These are phyloP conservation scores for Amitus sp. DNA, from an alignment of 2,888 invertebrate species.

Conservation along the genomic window DNA sequence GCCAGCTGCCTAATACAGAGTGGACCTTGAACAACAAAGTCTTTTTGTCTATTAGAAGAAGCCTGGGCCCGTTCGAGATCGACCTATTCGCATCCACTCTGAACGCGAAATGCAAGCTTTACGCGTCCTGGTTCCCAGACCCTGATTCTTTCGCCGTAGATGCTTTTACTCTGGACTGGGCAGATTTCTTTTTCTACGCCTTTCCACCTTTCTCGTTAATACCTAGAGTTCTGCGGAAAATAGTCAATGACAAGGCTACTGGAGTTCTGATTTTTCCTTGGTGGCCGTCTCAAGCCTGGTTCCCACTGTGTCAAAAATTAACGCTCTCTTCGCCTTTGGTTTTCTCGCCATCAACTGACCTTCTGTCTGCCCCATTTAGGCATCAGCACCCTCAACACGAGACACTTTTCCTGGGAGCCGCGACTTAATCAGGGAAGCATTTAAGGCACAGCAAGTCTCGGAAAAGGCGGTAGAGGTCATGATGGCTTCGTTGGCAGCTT, in stretches of 20 bases:
- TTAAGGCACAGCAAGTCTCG: constrained; percentile 4
- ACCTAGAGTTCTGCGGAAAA: constrained; percentile 40
- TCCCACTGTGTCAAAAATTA: constrained; percentile 36
- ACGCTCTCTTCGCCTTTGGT: constrained; percentile 12
- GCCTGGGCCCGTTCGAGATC: constrained; percentile 18
- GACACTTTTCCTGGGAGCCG: constrained; percentile 9
- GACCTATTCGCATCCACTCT: constrained; percentile 46
- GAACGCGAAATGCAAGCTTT: constrained; percentile 46
- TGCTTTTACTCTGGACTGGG: constrained; percentile 45
- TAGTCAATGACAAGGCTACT: too few species aligned
- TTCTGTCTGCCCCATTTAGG: constrained; percentile 25
- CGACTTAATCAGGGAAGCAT: constrained; percentile 11
- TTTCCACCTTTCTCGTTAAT: constrained; percentile 45
- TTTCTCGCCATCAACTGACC: constrained; percentile 27
- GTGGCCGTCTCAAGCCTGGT: constrained; percentile 47
- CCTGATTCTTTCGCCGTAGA: constrained; percentile 40
- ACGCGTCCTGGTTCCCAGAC: constrained; percentile 45
- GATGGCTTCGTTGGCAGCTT: constrained; percentile 29
- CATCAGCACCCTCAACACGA: constrained; percentile 7
- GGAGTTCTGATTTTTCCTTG: constrained; percentile 46
- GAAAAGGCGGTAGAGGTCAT: constrained; percentile 15
- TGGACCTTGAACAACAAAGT: constrained; percentile 18
- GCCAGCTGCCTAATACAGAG: constrained; percentile 30
- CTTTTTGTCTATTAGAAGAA: background rate
- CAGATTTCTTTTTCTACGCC: constrained; percentile 37